Evolutionary conservation across 2,113 vertebrate species (phyloP), one percentile per base, ranked within the genome.

Genomic region (Ibidorhyncha struthersii): DNA sequence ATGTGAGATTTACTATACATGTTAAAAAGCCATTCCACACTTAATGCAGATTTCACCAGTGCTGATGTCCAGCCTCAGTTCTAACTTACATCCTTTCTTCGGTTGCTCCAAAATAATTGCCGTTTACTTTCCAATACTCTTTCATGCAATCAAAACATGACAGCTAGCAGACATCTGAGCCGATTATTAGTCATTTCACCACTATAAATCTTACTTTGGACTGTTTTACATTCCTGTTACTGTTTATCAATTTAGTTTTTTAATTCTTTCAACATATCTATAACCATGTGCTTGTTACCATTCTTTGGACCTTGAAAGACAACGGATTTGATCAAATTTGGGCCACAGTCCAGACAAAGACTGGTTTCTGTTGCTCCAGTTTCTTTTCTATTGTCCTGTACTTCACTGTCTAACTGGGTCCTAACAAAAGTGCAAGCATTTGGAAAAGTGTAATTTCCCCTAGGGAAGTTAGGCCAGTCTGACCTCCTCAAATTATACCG

Each of bases 401-500:
- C 34, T 74, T 78, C 62, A 53, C 40, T 38, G 43, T 78, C 56
- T 79, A 78, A 76, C 62, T 45, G 65, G 30, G n/a, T 67, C 61
- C 56, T 49, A 91, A 67, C 15, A 82, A 56, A 82, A 95, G 62
- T 27, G 26, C 58, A 92, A 82, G 40, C 70, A 77, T 82, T 93
- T 92, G 52, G 69, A 89, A 86, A 96, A 89, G 77, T 43, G 25
- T 58, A 29, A 69, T 89, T 89, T 95, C 65, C 97, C 91, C 6
- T 3, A 56, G 82, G 81, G 70, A 94, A 93, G 62, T 87, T 41
- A 58, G 87, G 45, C 80, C 67, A 53, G 56, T 91, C n/a, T 89
- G 93, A 96, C 91, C 96, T 86, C 77, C 40, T 87, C 66, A 73
- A 89, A 85, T 85, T 82, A 80, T 69, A 79, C 45, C 1, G 19